These are phyloP conservation scores for Malaclemys terrapin DNA, from an alignment of 2,113 vertebrate species.

Conservation along the genomic window DNA sequence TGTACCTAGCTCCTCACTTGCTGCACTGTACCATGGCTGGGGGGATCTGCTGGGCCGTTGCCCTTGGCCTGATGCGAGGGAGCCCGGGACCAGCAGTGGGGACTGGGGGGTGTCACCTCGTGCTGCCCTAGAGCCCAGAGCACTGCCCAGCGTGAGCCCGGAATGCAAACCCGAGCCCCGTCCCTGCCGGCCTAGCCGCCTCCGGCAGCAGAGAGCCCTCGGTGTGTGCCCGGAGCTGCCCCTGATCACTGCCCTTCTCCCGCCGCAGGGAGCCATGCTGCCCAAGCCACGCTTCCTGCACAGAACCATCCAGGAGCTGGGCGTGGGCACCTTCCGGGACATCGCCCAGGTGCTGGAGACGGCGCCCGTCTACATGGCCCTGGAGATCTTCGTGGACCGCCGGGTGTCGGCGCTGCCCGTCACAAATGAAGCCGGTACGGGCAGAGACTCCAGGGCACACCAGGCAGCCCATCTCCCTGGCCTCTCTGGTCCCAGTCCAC, in stretches of 20 bases:
- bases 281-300: conserved; percentile 88
- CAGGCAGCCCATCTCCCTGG: not conserved
- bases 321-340: conserved; percentile 92
- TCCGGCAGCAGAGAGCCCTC: too few species aligned
- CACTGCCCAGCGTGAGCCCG: not conserved
- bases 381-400: conserved; percentile 93
- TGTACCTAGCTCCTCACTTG: too few species aligned
- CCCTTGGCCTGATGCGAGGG: too few species aligned
- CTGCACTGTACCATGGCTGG: not conserved
- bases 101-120: not conserved
- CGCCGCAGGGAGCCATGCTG: conserved; percentile 80
- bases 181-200: not conserved
- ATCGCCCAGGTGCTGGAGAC: conserved; percentile 88
- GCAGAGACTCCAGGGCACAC: not conserved
- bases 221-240: not conserved
- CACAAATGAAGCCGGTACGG: conserved; percentile 86
- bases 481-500: not conserved
- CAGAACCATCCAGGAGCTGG: conserved; percentile 87
- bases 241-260: not conserved
- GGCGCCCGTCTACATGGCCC: conserved; percentile 84
- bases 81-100: not conserved
- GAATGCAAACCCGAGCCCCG: not conserved
- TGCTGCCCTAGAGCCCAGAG: too few species aligned
- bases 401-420: conserved; percentile 94
- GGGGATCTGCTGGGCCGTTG: not conserved